A percentile compares a stretch with the other conserved stretches of the same genome.
These are phyloP conservation scores for Heteractis magnifica DNA, from an alignment of 92 coral and sea anemone species.

Conservation along the genomic window DNA sequence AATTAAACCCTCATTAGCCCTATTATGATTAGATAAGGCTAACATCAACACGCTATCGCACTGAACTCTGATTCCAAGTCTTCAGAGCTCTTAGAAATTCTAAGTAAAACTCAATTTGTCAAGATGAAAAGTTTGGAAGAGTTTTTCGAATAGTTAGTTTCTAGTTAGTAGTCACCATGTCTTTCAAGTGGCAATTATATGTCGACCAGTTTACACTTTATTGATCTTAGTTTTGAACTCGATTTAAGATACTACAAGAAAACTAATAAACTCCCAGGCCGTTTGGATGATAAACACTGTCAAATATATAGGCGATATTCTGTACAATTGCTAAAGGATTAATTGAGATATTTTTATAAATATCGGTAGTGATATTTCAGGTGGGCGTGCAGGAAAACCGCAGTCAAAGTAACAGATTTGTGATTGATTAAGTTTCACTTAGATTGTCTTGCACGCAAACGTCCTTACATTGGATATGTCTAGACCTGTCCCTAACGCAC, in stretches of 20 bases:
- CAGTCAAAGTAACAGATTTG: slow-evolving; percentile 10
- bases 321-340: neutral
- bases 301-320: neutral
- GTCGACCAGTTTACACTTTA: neutral
- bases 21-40: neutral
- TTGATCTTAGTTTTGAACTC: neutral
- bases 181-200: neutral
- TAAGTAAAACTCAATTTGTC: neutral
- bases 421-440: slow-evolving; percentile 2
- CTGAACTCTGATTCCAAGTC: neutral
- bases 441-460: neutral
- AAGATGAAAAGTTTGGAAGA: neutral
- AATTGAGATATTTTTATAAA: neutral
- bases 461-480: neutral
- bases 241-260: neutral
- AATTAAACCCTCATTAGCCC: slow-evolving; percentile 7
- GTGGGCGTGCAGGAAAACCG: slow-evolving; percentile 1
- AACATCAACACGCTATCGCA: neutral
- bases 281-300: neutral
- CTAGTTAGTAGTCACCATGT: neutral
- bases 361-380: neutral
- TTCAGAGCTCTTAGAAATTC: neutral
- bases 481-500: neutral
- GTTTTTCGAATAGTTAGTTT: neutral
- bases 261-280: neutral